Evolutionary conservation across 35 echinoderm and acorn worm species (phyloP), one percentile per base, ranked within the genome.

Genomic region (Lytechinus variegatus): DNA sequence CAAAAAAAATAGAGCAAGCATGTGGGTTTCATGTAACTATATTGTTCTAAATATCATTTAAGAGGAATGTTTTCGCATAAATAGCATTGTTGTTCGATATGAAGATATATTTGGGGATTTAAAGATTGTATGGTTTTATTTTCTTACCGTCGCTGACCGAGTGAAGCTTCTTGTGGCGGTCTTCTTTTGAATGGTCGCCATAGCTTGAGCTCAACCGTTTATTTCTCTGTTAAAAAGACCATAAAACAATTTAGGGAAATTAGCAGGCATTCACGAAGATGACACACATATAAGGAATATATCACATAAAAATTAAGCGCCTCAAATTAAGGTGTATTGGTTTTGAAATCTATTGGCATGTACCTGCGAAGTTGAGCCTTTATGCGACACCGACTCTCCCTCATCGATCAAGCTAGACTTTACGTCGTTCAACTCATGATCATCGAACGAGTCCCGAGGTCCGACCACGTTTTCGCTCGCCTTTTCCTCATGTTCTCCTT

Each of bases 401-500:
- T 94, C 96, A 61, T 96, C 94, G 86, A 96, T 94, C 55, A 96
- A 94, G 58, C 96, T 96, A 54, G 96, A 96, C 87, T 96, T 96
- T 16, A 95, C 94, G 58, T 96, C 96, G 94, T 96, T 96, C 86
- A 96, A 94, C 33, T 44, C 33, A 44, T 44, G 33, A 58, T 96
- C 94, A 89, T 96, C 96, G 96, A 96, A 96, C 92, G 96, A 96
- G 52, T 96, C 96, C 57, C 96, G 96, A 52, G 94, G 87, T 96
- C 96, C 96, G 56, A 94, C 94, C 86, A 94, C 94, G 94, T 96
- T 96, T 91, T 96, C 96, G 96, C 58, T 96, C 87, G 94, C 94
- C 95, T 96, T 96, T 91, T 96, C 96, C 94, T 96, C 96, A 57
- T 96, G 96, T 95, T 96, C 96, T 95, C 96, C 96, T 96, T 96